Evolutionary conservation across 2,113 vertebrate species (phyloP), one percentile per base, ranked within the genome.

Genomic region (Ellobius talpinus): DNA sequence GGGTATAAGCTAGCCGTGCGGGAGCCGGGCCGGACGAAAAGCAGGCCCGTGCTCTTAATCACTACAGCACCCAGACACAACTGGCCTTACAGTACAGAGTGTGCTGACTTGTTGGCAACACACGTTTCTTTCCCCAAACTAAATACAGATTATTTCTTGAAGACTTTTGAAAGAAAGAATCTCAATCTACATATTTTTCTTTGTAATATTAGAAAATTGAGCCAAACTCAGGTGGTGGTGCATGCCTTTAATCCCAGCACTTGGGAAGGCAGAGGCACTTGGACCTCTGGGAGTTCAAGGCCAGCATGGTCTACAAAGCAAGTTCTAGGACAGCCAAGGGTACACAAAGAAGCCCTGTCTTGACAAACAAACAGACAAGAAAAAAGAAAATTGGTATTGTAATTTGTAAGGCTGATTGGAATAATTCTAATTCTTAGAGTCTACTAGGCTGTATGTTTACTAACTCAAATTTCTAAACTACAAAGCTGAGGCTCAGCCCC

Each of bases 381-480:
- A 68, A 33, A 68, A 68, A 36, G 12, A 33, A 68, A 16, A 36
- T 4, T 66, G 45, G 33, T 26, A 86, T 52, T 85, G 55, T 95
- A 55, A 47, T 74, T 85, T 86, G 3, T 74, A 36, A 89, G 72
- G 72, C 14, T 94, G 77, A 73, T 31, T 86, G 73, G 72, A 89
- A 66, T 81, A 89, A 94, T 77, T 95, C 65, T 55, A 96, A 14
- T 26, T 31, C 42, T 23, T 88, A 74, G 12, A 89, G 21, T 65
- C 19, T 24, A 45, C 77, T 95, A 36, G 61, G 63, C 36, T 77
- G 12, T 29, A 63, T n/a, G 42, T 68, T 89, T 74, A 79, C 6
- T 86, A 58, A 87, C 76, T 94, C 6, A 93, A 31, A 95, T 65
- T 79, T 92, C 73, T 91, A 89, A 89, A 73, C 36, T 92, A 85